These are phyloP conservation scores for Melanostigma gelatinosum DNA, from an alignment of 2,113 vertebrate species.

Conservation along the genomic window DNA sequence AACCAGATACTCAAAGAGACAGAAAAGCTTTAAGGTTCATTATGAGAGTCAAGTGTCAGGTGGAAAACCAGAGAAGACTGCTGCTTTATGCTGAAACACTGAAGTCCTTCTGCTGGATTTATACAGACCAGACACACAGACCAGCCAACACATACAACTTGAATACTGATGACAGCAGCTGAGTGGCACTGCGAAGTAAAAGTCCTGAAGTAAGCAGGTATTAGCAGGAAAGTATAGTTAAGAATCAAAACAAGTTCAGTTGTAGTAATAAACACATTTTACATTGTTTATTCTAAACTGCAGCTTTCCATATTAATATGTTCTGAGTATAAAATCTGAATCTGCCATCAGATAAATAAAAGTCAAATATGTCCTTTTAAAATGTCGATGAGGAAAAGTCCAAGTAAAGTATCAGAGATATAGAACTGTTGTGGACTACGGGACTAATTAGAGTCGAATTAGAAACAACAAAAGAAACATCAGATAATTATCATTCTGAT, in stretches of 20 bases:
- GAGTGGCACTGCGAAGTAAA: background rate
- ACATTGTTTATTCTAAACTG: background rate
- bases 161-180: background rate
- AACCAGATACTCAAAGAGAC: constrained; percentile 11
- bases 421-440: background rate
- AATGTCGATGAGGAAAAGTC: background rate
- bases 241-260: too few species aligned
- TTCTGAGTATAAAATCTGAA: too few species aligned
- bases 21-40: constrained; percentile 33
- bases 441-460: background rate
- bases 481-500: background rate
- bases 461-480: background rate
- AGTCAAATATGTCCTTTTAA: background rate
- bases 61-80: background rate
- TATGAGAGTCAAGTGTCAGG: background rate
- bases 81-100: constrained; percentile 18
- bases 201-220: background rate
- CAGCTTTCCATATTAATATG: background rate
- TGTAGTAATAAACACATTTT: background rate
- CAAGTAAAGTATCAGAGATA: background rate
- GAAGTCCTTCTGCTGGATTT: background rate
- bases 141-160: background rate
- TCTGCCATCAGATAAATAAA: background rate
- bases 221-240: background rate
- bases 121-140: background rate